Evolutionary conservation across 2,113 vertebrate species (phyloP), one percentile per base, ranked within the genome.

Genomic region (Phalacrocorax pelagicus): DNA sequence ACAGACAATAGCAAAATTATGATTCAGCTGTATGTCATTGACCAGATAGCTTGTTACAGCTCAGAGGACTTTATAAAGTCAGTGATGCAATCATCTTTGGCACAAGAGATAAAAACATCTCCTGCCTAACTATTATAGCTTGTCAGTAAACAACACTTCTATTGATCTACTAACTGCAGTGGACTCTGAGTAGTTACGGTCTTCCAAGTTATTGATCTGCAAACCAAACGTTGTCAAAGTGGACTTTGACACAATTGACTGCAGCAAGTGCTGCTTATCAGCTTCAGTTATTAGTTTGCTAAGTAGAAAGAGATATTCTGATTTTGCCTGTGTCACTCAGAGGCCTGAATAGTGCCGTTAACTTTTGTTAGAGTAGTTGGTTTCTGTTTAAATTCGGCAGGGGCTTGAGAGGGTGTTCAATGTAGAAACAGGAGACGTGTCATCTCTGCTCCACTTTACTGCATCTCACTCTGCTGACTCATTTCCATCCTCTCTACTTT

Each of bases 121-220:
- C 55, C 47, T 49, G 27, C 7, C 12, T 79, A 40, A 46, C 24
- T 72, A 38, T 54, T 54, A 73, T 12, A 80, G 47, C 8, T 54
- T 79, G 63, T 36, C 32, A 40, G 42, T 47, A 70, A 91, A 72
- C 15, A 66, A 22, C 11, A 23, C n/a, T 54, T 70, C 67, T 52
- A 27, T 30, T 94, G 66, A 88, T 80, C 51, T 79, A 66, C 19
- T 30, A 52, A 36, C 32, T 84, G 26, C 17, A 51, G 54, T 27
- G 44, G 73, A 57, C 84, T 79, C 86, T 79, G 42, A 83, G 65
- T 40, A 24, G 4, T 59, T 92, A 61, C 3, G 3, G 72, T 75
- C 55, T 90, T 88, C 30, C 14, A 61, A 85, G 27, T n/a, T 84
- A 97, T 40, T 82, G 90, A 94, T 96, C 74, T 79, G 44, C 66